Conservation (phyloP, 2,888 invertebrate species). For the Serrognathus titanus region DNA sequence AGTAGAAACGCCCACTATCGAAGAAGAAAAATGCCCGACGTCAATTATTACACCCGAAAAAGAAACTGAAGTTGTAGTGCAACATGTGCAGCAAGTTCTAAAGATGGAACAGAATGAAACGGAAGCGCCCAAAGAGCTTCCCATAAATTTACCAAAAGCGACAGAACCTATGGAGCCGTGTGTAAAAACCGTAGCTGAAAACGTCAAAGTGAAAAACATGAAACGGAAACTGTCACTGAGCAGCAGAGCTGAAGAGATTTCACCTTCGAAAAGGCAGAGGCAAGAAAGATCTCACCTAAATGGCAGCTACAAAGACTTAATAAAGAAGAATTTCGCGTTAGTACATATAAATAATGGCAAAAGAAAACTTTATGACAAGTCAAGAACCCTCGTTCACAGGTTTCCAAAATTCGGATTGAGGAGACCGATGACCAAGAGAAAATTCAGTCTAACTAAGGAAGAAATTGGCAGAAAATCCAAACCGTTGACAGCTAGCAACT, state of each 20-base stretch:
- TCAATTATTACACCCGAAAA: slow-evolving; percentile 1
- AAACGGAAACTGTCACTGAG: slow-evolving; percentile 50
- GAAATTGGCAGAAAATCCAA: slow-evolving; percentile 34
- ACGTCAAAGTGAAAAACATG: slow-evolving; percentile 49
- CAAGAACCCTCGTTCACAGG: slow-evolving; percentile 13
- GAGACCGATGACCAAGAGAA: slow-evolving; percentile 45
- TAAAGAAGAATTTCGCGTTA: slow-evolving; percentile 51
- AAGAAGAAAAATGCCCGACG: not conserved
- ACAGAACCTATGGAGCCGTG: slow-evolving; percentile 30
- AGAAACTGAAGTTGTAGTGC: slow-evolving; percentile 11
- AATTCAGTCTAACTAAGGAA: slow-evolving; percentile 40
- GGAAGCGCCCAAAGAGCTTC: slow-evolving; percentile 5
- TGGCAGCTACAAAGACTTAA: slow-evolving; percentile 47
- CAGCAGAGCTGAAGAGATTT: slow-evolving; percentile 12
- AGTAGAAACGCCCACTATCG: slow-evolving; percentile 9
- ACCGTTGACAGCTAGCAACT: slow-evolving; percentile 39
- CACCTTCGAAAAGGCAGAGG: slow-evolving; percentile 34
- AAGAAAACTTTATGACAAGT: slow-evolving; percentile 39
- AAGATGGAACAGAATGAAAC: slow-evolving; percentile 11
- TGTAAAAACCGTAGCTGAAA: slow-evolving; percentile 46
- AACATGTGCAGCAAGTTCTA: slow-evolving; percentile 1
- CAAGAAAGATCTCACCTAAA: slow-evolving; percentile 23
- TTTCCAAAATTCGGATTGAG: slow-evolving; percentile 18
- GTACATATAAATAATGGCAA: slow-evolving; percentile 49
- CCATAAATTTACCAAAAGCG: slow-evolving; percentile 3